phyloP scores from a whole-genome alignment of 92 coral and sea anemone species.

The Porites cylindrica region DNA sequence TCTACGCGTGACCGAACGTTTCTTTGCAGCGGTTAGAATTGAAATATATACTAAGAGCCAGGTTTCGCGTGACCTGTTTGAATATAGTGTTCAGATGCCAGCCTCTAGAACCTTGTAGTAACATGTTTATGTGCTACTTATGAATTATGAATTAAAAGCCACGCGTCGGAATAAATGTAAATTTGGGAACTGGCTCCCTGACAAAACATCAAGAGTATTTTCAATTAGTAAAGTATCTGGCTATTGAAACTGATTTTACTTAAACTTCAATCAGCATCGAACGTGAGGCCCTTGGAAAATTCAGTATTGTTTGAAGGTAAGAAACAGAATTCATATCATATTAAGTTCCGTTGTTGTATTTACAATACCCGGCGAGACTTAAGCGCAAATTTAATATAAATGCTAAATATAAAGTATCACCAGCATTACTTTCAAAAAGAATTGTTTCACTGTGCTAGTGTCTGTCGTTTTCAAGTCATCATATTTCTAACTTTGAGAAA shows the following conservation, averaged over 20 bases:
- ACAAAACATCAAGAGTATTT: background rate
- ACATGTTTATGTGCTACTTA: background rate
- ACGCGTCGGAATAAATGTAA: constrained; percentile 9
- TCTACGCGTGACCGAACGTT: no score
- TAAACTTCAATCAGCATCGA: background rate
- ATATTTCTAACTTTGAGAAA: background rate
- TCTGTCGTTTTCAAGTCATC: background rate
- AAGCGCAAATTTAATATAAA: no score
- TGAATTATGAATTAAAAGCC: constrained; percentile 31
- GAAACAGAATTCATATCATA: background rate
- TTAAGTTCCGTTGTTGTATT: background rate
- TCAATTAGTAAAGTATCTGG: background rate
- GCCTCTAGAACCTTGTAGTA: constrained; percentile 15
- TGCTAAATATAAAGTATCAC: background rate
- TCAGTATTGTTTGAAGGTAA: background rate
- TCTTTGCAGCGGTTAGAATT: no score
- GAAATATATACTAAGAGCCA: background rate
- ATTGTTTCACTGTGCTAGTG: no score
- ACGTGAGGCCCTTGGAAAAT: background rate
- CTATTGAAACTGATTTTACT: background rate
- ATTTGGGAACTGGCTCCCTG: background rate
- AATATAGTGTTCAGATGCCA: constrained; percentile 1
- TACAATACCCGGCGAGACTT: background rate
- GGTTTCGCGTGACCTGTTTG: background rate
- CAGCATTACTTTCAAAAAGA: background rate